Base-by-base conservation (phyloP, 2,797 vertebrate species). In the Girardinus metallicus region DNA sequence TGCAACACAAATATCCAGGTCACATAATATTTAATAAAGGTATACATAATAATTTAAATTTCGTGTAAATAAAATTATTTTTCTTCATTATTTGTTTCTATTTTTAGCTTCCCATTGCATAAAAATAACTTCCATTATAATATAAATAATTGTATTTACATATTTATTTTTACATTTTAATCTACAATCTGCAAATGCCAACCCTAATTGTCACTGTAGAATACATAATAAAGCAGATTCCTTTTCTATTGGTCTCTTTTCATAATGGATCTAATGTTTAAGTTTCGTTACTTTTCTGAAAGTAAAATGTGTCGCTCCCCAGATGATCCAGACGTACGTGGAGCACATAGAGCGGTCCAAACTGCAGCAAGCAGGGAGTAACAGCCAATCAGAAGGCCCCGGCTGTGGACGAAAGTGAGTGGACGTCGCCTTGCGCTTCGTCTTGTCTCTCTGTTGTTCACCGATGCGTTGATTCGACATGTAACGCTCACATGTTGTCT, bases 321-420 rank as follows among this genome's bases (percentile, higher is more conserved):
- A 99, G 99, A 99, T 99, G 98, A 99, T 99, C 88, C 99, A 99
- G 95, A 99, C 97, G 1, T 99, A 99, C 0, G 97, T 99, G 77
- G 99, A 98, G 75, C 97, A 99, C 93, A 99, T 99, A 60, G 98
- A 99, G 85, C 95, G 99, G 34, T 97, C 98, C 94, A 99, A 99
- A 93, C 93, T 98, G 94, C 99, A 99, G 91, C 98, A 98, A 89
- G 94, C 95, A 1, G 97, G 94, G 23, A 96, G 95, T 68, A 97
- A 96, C 93, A 96, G 96, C 94, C 98, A 98, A 91, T 95, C 97
- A 6, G 98, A 99, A 77, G 94, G 96, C 83, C 94, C 96, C 71
- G 95, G 97, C 89, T 95, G 97, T 43, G 97, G 96, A 94, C 95
- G 97, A 95, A 97, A 96, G 98, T 99, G 95, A 95, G 96, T 91